phyloP scores from a whole-genome alignment of 2,888 invertebrate genomes.

The Microlaimidae sp. region DNA sequence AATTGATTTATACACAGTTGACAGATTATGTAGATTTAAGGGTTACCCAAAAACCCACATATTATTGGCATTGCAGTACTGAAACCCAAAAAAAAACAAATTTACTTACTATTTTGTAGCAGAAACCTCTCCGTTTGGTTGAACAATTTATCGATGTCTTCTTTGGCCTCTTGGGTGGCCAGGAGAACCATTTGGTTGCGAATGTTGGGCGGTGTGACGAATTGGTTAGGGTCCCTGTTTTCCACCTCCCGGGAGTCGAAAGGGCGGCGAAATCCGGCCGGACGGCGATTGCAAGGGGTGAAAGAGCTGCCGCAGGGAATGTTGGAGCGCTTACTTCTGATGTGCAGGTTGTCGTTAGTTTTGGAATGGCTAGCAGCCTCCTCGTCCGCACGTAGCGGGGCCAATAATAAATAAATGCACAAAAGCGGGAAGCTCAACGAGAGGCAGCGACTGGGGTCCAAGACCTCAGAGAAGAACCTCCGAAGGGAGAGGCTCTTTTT shows the following conservation, averaged over 20 bases:
- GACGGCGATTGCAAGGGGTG: conserved; percentile 13
- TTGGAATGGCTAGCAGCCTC: too few species aligned
- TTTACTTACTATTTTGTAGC: conserved; percentile 15
- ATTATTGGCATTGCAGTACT: too few species aligned
- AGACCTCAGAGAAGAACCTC: too few species aligned
- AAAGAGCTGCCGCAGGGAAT: conserved; percentile 14
- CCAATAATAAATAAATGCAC: too few species aligned
- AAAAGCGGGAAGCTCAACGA: too few species aligned
- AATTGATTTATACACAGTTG: too few species aligned
- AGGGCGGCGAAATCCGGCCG: conserved; percentile 2
- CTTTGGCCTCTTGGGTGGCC: conserved; percentile 19
- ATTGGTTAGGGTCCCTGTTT: neutral
- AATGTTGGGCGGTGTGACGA: conserved; percentile 12
- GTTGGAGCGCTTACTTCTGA: conserved; percentile 11
- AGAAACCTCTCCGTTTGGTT: conserved; percentile 22
- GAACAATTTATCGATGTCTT: conserved; percentile 19
- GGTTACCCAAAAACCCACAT: too few species aligned
- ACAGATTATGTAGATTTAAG: too few species aligned
- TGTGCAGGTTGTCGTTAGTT: too few species aligned
- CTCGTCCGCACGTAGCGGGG: too few species aligned
- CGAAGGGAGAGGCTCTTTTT: too few species aligned
- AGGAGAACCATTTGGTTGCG: conserved; percentile 3
- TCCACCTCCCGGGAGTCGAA: neutral
- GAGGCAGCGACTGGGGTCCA: too few species aligned
- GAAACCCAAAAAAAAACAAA: neutral